These are phyloP conservation scores for Chascanopsetta lugubris DNA, from an alignment of 2,113 vertebrate species.

Conservation along the genomic window DNA sequence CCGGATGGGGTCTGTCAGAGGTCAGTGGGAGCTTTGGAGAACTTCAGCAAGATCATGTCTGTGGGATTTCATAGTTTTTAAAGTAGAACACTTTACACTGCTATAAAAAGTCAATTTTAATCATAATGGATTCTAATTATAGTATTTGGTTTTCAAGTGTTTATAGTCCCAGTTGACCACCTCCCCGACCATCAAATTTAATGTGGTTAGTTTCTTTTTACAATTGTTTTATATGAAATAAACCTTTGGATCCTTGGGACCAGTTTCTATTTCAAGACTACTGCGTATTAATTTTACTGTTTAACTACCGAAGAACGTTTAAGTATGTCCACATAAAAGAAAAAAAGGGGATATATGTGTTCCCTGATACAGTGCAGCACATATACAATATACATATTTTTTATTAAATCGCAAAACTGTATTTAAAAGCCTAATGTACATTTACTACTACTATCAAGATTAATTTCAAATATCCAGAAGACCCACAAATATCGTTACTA, in stretches of 20 bases:
- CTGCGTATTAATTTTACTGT: not conserved
- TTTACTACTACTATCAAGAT: too few relatives aligned
- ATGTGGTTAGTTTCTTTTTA: not conserved
- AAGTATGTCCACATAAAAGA: too few relatives aligned
- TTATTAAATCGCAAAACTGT: too few relatives aligned
- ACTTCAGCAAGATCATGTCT: slow-evolving; percentile 16
- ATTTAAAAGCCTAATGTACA: too few relatives aligned
- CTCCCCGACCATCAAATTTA: not conserved
- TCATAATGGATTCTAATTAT: not conserved
- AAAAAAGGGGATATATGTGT: not conserved
- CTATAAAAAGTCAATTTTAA: not conserved
- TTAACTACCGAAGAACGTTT: not conserved
- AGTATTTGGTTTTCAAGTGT: not conserved
- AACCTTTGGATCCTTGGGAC: not conserved
- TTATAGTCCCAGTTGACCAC: too few relatives aligned
- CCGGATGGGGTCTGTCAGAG: slow-evolving; percentile 23
- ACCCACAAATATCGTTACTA: too few relatives aligned
- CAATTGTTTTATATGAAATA: not conserved
- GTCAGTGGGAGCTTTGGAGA: slow-evolving; percentile 36
- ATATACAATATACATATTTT: too few relatives aligned
- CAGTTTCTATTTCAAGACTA: not conserved
- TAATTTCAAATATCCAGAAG: too few relatives aligned
- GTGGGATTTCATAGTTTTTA: not conserved
- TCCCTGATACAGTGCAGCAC: too few relatives aligned
- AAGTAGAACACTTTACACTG: not conserved